phyloP scores from a whole-genome alignment of 2,113 vertebrate species.

The Pseudopipra pipra region DNA sequence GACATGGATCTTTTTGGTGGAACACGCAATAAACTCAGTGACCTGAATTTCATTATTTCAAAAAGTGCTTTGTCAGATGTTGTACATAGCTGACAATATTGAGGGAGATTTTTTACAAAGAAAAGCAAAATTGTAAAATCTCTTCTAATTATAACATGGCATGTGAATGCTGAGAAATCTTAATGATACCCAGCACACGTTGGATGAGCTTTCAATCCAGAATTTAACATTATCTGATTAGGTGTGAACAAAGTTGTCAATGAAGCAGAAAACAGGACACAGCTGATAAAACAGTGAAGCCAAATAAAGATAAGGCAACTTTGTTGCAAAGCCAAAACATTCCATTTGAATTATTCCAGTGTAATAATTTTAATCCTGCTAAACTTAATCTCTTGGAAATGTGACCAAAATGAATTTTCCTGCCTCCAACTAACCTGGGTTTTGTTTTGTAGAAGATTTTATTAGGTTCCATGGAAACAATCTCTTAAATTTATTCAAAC shows the following conservation, averaged over 20 bases:
- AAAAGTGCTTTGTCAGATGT: neutral
- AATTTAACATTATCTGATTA: slow-evolving; percentile 58
- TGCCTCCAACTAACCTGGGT: neutral
- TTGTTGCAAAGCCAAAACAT: slow-evolving; percentile 28
- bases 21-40: neutral
- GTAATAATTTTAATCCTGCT: neutral
- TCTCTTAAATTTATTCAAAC: neutral
- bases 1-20: neutral
- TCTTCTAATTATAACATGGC: neutral
- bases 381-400: neutral
- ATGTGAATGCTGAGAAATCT: neutral
- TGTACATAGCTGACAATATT: neutral
- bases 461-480: neutral
- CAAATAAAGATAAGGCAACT: slow-evolving; percentile 46
- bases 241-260: slow-evolving; percentile 64
- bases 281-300: slow-evolving; percentile 65
- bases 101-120: neutral
- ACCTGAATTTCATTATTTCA: neutral
- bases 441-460: slow-evolving; percentile 16
- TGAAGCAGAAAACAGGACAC: slow-evolving; percentile 68
- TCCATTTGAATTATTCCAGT: slow-evolving; percentile 24
- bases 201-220: slow-evolving; percentile 28
- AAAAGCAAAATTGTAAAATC: slow-evolving; percentile 8
- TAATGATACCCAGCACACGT: neutral
- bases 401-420: neutral